Percentiles rank a stretch among this genome's conserved stretches.
Conservation (phyloP, 2,888 invertebrate species). For the Entomobrya multifasciata region DNA sequence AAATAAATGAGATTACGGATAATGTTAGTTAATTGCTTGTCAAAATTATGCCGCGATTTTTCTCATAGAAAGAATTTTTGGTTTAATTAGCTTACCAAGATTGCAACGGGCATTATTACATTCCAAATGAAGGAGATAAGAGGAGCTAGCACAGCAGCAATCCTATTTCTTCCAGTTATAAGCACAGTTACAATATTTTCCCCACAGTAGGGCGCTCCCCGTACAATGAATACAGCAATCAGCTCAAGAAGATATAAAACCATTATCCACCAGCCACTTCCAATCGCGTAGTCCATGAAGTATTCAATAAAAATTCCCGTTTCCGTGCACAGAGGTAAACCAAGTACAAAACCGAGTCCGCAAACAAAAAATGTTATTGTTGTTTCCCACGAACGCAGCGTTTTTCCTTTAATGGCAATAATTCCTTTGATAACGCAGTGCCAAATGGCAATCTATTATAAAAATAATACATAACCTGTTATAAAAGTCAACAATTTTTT, state of each 20-base stretch:
- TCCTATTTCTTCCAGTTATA: slow-evolving; percentile 82
- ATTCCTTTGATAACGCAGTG: slow-evolving; percentile 93
- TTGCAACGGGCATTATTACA: slow-evolving; percentile 90
- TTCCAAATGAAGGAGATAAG: slow-evolving; percentile 93
- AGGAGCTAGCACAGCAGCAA: slow-evolving; percentile 83
- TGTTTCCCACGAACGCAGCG: slow-evolving; percentile 89
- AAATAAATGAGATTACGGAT: slow-evolving; percentile 61
- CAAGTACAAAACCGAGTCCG: slow-evolving; percentile 89
- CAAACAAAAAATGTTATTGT: slow-evolving; percentile 92
- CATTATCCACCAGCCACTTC: slow-evolving; percentile 94
- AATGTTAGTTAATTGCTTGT: no score
- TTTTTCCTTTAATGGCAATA: slow-evolving; percentile 88
- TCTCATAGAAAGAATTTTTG: no score
- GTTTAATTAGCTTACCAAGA: slow-evolving; percentile 91
- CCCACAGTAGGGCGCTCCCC: slow-evolving; percentile 92
- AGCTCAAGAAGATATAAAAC: slow-evolving; percentile 89
- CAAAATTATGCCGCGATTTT: no score
- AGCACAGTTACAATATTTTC: slow-evolving; percentile 86
- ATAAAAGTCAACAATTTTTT: neutral
- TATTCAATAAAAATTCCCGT: slow-evolving; percentile 91
- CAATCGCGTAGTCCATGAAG: slow-evolving; percentile 91
- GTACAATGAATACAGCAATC: slow-evolving; percentile 91
- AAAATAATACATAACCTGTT: no score
- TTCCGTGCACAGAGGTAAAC: slow-evolving; percentile 94
- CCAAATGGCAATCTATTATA: slow-evolving; percentile 89